phyloP scores from a whole-genome alignment of 1,140 invertebrate genomes.

The Hylaeus anthracinus region DNA sequence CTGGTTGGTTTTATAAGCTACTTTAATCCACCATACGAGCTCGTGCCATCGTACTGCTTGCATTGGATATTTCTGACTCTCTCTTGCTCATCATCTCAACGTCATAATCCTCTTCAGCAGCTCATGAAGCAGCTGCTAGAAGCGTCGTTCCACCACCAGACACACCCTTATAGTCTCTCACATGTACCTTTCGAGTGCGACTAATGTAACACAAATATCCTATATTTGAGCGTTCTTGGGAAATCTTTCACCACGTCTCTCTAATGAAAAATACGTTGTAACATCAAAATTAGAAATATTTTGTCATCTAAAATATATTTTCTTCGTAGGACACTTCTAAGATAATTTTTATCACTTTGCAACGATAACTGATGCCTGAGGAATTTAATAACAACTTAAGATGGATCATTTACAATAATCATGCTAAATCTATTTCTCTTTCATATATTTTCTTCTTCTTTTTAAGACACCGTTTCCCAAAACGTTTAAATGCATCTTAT shows the following conservation, averaged over 20 bases:
- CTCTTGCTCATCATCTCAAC: conserved; percentile 12
- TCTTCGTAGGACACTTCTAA: too few species aligned
- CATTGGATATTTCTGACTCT: conserved; percentile 7
- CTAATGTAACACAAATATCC: not conserved
- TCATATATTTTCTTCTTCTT: too few species aligned
- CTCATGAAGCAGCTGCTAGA: conserved; percentile 24
- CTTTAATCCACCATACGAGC: conserved; percentile 38
- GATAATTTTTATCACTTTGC: too few species aligned
- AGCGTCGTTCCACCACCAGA: not conserved
- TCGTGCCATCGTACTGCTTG: conserved; percentile 32
- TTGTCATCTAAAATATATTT: too few species aligned
- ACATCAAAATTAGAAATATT: too few species aligned
- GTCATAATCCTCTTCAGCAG: conserved; percentile 22
- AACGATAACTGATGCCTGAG: too few species aligned
- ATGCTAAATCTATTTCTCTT: too few species aligned
- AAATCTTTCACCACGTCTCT: not conserved
- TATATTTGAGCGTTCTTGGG: not conserved
- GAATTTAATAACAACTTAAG: too few species aligned
- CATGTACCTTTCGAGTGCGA: not conserved
- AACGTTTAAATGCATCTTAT: too few species aligned
- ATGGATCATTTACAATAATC: too few species aligned
- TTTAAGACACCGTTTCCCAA: too few species aligned
- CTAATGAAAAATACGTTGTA: too few species aligned
- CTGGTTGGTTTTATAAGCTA: conserved; percentile 45
- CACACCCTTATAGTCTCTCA: not conserved